These are phyloP conservation scores for Promerops cafer DNA, from an alignment of 2,113 vertebrate genomes.

Conservation along the genomic window DNA sequence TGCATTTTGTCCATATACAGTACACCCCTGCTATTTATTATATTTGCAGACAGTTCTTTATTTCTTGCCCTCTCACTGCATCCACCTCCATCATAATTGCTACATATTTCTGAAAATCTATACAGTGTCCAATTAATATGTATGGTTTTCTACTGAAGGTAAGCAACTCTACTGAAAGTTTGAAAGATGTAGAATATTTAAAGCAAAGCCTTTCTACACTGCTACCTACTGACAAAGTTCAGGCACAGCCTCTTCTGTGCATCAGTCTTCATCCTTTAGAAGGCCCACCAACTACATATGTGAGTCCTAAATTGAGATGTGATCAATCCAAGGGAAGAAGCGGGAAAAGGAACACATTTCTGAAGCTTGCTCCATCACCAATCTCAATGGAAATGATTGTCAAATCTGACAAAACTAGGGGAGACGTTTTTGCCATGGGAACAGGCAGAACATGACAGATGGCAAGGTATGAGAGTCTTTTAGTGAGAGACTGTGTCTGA, in stretches of 20 bases:
- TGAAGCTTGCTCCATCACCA: neutral
- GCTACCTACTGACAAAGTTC: neutral
- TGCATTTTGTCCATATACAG: neutral
- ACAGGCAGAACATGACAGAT: conserved; percentile 15
- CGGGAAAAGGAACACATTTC: neutral
- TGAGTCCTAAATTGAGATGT: neutral
- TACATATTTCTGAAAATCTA: neutral
- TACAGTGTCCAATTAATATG: neutral
- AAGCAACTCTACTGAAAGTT: accelerated
- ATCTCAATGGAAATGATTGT: neutral
- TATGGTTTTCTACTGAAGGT: neutral
- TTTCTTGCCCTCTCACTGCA: neutral
- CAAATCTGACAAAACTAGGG: neutral
- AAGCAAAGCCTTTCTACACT: neutral
- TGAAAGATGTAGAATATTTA: neutral
- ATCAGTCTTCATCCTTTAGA: neutral
- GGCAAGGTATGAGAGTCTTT: neutral
- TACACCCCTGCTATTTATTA: neutral
- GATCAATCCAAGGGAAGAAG: neutral
- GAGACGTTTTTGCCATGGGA: neutral
- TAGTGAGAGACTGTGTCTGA: conserved; percentile 31
- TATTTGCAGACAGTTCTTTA: neutral
- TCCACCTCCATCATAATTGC: neutral
- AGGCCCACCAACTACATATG: neutral
- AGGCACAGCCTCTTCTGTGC: neutral